A percentile compares a stretch with the other conserved stretches of the same genome.
Conservation (phyloP, 2,888 invertebrate genomes). For the Synanthedon vespiformis region DNA sequence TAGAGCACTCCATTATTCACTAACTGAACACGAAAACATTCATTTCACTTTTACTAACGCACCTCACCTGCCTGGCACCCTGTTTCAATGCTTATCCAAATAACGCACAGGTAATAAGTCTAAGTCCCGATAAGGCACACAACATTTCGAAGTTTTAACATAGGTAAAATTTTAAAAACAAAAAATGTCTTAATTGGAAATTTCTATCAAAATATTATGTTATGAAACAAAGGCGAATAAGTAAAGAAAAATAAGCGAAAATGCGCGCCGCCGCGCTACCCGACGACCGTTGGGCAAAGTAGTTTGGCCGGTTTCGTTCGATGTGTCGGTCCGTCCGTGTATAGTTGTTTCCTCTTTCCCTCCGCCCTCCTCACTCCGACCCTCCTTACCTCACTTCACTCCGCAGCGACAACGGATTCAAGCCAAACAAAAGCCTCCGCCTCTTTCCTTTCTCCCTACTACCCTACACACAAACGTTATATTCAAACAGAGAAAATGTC, state of each 20-base stretch:
- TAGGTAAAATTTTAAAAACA: constrained; percentile 9
- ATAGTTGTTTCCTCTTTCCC: constrained; percentile 25
- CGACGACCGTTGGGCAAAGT: constrained; percentile 65
- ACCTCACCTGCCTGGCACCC: constrained; percentile 30
- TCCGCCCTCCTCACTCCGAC: constrained; percentile 29
- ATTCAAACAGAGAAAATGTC: constrained; percentile 1
- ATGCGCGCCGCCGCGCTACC: constrained; percentile 31
- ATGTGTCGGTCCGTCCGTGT: constrained; percentile 11
- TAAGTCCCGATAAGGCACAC: constrained; percentile 12
- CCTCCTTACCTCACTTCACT: constrained; percentile 14
- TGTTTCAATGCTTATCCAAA: constrained; percentile 37
- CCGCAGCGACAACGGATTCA: constrained; percentile 23
- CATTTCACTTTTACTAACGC: constrained; percentile 50
- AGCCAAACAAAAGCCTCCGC: constrained; percentile 29
- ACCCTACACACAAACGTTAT: constrained; percentile 9
- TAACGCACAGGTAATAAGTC: constrained; percentile 24
- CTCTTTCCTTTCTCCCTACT: constrained; percentile 22
- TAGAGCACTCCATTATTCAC: constrained; percentile 46
- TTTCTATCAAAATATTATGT: constrained; percentile 34
- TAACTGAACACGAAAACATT: constrained; percentile 44
- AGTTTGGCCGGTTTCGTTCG: constrained; percentile 58
- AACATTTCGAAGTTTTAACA: constrained; percentile 13
- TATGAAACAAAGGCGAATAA: constrained; percentile 61
- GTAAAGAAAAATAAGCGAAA: constrained; percentile 49
- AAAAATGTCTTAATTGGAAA: constrained; percentile 11